Base-by-base conservation (phyloP, 2,888 invertebrate genomes). In the Nemoura dubitans region DNA sequence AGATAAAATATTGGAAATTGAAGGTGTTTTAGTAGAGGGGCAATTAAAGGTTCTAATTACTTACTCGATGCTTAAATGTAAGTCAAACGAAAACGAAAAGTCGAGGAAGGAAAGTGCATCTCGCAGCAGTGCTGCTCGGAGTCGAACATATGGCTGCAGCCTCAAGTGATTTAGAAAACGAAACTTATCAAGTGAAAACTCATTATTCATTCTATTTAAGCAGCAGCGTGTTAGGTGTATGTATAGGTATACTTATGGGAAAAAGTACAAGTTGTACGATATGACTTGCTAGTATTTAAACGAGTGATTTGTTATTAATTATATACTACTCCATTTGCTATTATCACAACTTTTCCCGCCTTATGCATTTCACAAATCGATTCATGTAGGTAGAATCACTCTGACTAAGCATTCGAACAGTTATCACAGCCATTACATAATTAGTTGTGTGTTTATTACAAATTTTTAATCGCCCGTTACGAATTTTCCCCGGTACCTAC, bases 121-220 rank as follows among this genome's bases (percentile, higher is more conserved):
- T 10, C 59, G 59, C 16, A 1, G 14, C 59, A 7, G 21, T 59
- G 10, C 5, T 10, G 10, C 5, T 6, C 3, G 36, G 36, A 3
- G 59, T n/a, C 59, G 21, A 59, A 59, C 59, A 59, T 21, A 59
- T 59, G 59, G 78, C 78, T 2, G 16, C 28, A 5, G 78, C 76
- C 21, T 76, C 78, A 78, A 78, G 78, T 30, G 81, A 30, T 30
- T 29, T 81, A 81, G 81, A 81, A 81, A 81, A 28, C 27, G 81
- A 81, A 81, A 81, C 81, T 81, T 81, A 30, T 30, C 10, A 0
- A 30, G 81, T 21, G 81, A 81, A 80, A 81, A 81, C 30, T 30
- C 16, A 10, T 81, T 29, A 81, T 81, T 81, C 81, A 81, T 81
- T 28, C 29, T 5, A 10, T 81, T 81, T 30, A n/a, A 81, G 59